Base-by-base conservation (phyloP, 2,113 vertebrate genomes). In the Cyprinodon tularosa region DNA sequence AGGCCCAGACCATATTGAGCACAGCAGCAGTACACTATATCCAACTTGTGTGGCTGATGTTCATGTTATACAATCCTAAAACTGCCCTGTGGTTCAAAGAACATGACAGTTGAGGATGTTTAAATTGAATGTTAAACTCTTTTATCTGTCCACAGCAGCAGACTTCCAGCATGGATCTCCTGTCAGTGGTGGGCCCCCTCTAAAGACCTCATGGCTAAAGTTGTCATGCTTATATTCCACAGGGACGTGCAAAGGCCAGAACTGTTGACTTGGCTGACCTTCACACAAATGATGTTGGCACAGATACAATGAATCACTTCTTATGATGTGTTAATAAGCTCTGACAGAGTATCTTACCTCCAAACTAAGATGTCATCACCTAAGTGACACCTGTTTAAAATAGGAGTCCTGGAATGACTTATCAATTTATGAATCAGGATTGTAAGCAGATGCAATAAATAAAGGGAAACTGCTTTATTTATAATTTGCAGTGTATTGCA, bases 321-420 rank as follows among this genome's bases (percentile, higher is more conserved):
- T 88, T 84, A 93, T 82, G 86, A 93, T 87, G 93, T 93, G 93
- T 91, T 94, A 95, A 95, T 95, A 91, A 37, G 36, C 90, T 83
- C 81, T 91, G 92, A 94, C 91, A 94, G 92, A 92, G 80, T 72
- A 82, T 81, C 83, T 82, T 37, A 73, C 79, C 83, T 88, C 88
- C 70, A 85, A 93, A 95, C 94, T 93, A 94, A 91, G 86, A 90
- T 93, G 92, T 93, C 91, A 88, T 92, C 88, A 89, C 87, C 76
- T 78, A 86, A 91, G 84, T 92, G 93, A 94, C 93, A 93, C 93
- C 91, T 94, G 93, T 94, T 94, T 94, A 94, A 92, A 94, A 93
- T 91, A 89, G 87, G 73, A 80, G 91, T 85, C 89, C 89, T 90
- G 91, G 83, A 83, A 89, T 86, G 89, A 95, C 89, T 91, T 92